Evolutionary conservation across 2,888 invertebrate genomes (phyloP), one percentile per base, ranked within the genome.

Genomic region (Hydrotaea diabolus): DNA sequence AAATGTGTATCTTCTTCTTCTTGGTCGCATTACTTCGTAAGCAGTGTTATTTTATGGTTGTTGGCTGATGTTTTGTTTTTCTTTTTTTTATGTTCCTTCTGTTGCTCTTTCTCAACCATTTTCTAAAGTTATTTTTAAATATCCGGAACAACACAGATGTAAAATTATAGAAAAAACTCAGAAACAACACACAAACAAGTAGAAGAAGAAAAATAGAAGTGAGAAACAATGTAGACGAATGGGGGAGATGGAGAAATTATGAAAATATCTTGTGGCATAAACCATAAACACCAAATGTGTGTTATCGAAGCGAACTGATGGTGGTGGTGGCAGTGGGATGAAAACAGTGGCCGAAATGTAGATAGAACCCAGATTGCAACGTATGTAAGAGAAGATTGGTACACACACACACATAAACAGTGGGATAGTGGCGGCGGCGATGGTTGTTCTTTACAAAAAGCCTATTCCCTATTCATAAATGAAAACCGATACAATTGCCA

Each of bases 131-230:
- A 84, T 80, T 84, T 84, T 80, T 84, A 84, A 78, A 84, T 81
- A 84, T 84, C 83, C 83, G 83, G 83, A 84, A 81, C n/a, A n/a
- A n/a, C 75, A 75, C 71, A 78, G 72, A 78, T 77, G 73, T 74
- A 69, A 77, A 21, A 21, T 59, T 23, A 59, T 59, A 59, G 26
- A 59, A n/a, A n/a, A 59, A 59, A 59, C 59, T 59, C 23, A 59
- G 26, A 59, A 55, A 59, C 13, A 59, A 26, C 23, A 59, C 19
- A 55, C 2, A 26, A 59, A 26, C 26, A 59, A 59, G 26, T 31
- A n/a, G 31, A 15, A 31, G 13, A 31, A 31, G 59, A 59, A 13
- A 13, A 26, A n/a, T 26, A 17, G 21, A 21, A 43, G 43, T n/a
- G 11, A 43, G 43, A 43, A 49, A 49, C n/a, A n/a, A 49, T n/a